Conservation (phyloP, 2,113 vertebrate genomes). For the Rallus limicola region DNA sequence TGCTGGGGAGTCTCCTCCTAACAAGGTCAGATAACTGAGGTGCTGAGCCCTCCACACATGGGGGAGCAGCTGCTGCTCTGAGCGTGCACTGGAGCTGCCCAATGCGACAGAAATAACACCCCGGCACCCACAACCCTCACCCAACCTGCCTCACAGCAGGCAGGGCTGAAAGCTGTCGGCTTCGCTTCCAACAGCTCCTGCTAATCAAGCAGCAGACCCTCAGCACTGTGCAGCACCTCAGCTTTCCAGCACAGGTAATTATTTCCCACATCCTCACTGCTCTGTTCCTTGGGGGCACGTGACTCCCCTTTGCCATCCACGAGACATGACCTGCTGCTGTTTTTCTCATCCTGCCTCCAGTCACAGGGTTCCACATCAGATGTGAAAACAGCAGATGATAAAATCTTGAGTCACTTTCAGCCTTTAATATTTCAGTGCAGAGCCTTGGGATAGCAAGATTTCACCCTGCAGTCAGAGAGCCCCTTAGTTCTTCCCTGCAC, state of each 20-base stretch:
- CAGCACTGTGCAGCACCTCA: accelerated
- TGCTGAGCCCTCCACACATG: accelerated
- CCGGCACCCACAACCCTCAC: neutral
- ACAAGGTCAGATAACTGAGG: neutral
- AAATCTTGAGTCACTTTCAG: neutral
- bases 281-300: accelerated
- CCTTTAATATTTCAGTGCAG: neutral
- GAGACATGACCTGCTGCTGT: neutral
- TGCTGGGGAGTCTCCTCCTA: neutral
- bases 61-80: neutral
- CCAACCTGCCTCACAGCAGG: neutral
- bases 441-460: neutral
- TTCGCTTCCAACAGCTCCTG: neutral
- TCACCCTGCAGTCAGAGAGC: neutral
- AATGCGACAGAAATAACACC: accelerated
- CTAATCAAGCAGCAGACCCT: neutral
- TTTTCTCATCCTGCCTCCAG: neutral
- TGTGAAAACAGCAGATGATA: constrained; percentile 28
- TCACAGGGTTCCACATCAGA: neutral
- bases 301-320: neutral
- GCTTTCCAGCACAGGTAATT: neutral
- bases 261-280: accelerated
- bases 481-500: neutral
- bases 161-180: accelerated
- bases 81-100: accelerated